Evolutionary conservation across 2,113 vertebrate species (phyloP), one percentile per base, ranked within the genome.

Genomic region (Labeo rohita): DNA sequence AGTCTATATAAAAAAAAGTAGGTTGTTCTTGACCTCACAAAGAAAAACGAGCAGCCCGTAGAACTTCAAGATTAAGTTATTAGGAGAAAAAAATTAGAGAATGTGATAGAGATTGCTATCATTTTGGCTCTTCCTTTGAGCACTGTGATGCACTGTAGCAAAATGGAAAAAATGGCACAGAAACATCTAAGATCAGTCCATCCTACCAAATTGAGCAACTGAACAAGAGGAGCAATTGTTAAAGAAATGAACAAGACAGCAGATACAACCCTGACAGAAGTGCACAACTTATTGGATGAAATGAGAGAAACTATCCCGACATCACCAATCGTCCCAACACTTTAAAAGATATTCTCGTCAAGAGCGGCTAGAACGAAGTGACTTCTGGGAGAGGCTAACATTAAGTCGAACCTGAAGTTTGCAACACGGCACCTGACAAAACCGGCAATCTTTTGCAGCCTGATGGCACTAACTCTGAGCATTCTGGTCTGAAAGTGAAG

Each of bases 141-240:
- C 36, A n/a, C 54, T 15, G 34, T 43, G 18, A 43, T 59, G 10
- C 34, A 61, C 8, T n/a, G 52, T 23, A 45, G 36, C 16, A 61
- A 80, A 80, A 61, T 59, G 34, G 34, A 39, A 39, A 43, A 59
- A 28, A 63, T 80, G 56, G 36, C 56, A 4, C 6, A 28, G 56
- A 74, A 74, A 74, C 45, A 75, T 50, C 73, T 74, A 49, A 65
- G 59, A 80, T 63, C 78, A 16, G 8, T 16, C 59, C 78, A 45
- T 16, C n/a, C 21, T 75, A 72, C 21, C 43, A 47, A 74, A 80
- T 23, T 28, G 78, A 80, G 59, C n/a, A 28, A 49, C 49, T 59
- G 52, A 39, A 78, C 28, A 79, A 79, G 76, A 59, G 34, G 73
- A 75, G 52, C 76, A 79, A 59, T 8, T 63, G 78, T 63, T 61